Conservation (phyloP, 2,888 invertebrate genomes). For the Polietes domitor region DNA sequence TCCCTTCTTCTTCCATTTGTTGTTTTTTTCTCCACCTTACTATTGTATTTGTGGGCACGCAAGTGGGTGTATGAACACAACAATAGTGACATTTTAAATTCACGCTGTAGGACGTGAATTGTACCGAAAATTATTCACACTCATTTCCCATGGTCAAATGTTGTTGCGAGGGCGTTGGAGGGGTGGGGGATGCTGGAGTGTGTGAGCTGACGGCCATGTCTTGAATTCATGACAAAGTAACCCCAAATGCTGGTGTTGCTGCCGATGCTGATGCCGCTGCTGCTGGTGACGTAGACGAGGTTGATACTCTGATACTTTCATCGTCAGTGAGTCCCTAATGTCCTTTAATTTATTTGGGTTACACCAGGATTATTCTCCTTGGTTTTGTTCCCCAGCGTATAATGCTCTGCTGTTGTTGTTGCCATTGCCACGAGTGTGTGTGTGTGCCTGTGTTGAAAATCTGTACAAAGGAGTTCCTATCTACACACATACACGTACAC, state of each 20-base stretch:
- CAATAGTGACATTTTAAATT: constrained; percentile 44
- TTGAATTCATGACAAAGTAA: constrained; percentile 41
- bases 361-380: constrained; percentile 37
- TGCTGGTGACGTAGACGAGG: constrained; percentile 39
- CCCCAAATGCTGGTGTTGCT: neutral
- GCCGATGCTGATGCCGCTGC: neutral
- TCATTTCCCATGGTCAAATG: constrained; percentile 37
- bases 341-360: constrained; percentile 59
- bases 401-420: neutral
- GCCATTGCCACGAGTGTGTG: neutral
- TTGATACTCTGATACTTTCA: constrained; percentile 30
- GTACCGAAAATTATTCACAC: constrained; percentile 31
- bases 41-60: too few species aligned
- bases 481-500: neutral
- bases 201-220: neutral
- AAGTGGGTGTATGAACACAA: neutral
- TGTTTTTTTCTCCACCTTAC: too few species aligned
- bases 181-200: constrained; percentile 11
- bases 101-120: constrained; percentile 27
- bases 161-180: neutral
- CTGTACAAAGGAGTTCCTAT: neutral
- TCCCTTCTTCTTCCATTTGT: too few species aligned
- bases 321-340: constrained; percentile 25
- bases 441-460: neutral
- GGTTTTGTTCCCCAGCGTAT: neutral